phyloP scores from a whole-genome alignment of 2,113 vertebrate genomes.

The Pachyramphus minor region DNA sequence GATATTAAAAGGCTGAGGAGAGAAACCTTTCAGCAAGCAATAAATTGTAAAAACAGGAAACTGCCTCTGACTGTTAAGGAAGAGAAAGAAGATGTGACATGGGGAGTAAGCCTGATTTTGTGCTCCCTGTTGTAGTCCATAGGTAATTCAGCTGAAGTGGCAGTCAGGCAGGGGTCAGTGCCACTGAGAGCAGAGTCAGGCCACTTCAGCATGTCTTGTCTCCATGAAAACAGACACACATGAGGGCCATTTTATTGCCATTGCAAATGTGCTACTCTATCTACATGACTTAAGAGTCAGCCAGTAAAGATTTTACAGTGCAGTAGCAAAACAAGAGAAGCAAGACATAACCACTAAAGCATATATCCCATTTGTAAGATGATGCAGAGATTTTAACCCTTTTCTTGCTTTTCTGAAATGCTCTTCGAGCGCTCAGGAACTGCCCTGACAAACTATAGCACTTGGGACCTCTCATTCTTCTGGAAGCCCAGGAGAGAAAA shows the following conservation, averaged over 20 bases:
- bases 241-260: background rate
- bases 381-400: background rate
- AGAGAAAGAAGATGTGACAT: background rate
- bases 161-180: background rate
- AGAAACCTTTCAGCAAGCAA: conserved; percentile 19
- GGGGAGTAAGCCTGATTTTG: background rate
- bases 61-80: background rate
- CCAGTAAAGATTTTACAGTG: background rate
- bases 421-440: background rate
- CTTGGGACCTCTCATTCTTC: background rate
- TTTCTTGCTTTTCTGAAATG: background rate
- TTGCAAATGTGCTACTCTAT: background rate
- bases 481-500: background rate
- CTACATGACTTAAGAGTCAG: background rate
- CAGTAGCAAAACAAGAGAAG: background rate
- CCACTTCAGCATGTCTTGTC: background rate
- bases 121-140: background rate
- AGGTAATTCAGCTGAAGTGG: background rate
- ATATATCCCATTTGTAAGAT: background rate
- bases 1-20: conserved; percentile 8
- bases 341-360: background rate
- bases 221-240: background rate
- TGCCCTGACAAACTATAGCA: background rate
- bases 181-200: background rate
- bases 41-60: background rate